Base-by-base conservation (phyloP, 2,113 vertebrate genomes). In the Serinus canaria region DNA sequence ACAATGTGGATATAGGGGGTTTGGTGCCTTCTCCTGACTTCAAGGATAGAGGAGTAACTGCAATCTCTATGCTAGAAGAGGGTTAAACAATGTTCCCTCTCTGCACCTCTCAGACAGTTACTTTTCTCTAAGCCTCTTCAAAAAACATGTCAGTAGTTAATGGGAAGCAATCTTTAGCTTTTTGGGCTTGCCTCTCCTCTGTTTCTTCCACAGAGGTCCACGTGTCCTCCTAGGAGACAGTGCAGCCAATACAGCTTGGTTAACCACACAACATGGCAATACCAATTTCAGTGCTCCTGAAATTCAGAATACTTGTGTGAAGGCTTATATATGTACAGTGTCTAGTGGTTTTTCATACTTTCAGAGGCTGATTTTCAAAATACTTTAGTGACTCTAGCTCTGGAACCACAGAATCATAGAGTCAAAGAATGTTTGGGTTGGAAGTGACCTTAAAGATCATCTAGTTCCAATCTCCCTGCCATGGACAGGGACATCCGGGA, bases 191-290 rank as follows among this genome's bases (percentile, higher is more conserved):
- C 15, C 5, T 27, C 13, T 67, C 16, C 35, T 50, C 1, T 30
- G 16, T 14, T 49, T 7, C n/a, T 64, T 64, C 19, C 23, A 30
- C 14, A 76, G 67, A 73, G 17, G n/a, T 58, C 60, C 37, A 49
- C 0, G 0, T 23, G 8, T 33, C 55, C 27, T 58, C 20, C 15
- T 41, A 33, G 18, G 27, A 44, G 60, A 44, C 53, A n/a, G 3
- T 46, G 14, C 41, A 76, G 46, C 10, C 43, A 52, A 5, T 8
- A 44, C 13, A 79, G 11, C 19, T 37, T 68, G 52, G 5, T 20
- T 60, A 72, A 50, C 5, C 7, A 53, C 37, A 56, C 22, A 83
- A 37, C 35, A 49, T 33, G 10, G 15, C 14, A 78, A 15, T 15
- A 30, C 3, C 55, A 55, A 30, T 25, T 39, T 56, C 10, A 17